Base-by-base conservation (phyloP, 2,797 vertebrate genomes). In the Lagorchestes hirsutus region DNA sequence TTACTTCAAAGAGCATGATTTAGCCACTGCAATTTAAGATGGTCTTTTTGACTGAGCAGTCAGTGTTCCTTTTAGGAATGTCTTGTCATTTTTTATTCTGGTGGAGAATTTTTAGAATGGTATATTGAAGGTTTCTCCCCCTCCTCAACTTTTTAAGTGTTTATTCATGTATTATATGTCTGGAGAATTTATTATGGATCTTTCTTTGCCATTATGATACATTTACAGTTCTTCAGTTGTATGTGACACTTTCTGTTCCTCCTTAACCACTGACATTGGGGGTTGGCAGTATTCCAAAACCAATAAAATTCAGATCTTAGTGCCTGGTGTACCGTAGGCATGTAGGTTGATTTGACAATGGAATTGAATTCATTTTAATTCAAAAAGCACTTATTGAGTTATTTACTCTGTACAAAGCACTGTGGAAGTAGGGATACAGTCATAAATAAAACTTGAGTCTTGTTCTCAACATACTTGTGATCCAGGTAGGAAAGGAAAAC, bases 1-100 rank as follows among this genome's bases (percentile, higher is more conserved):
- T 94, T 95, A 29, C 1, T 96, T 13, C 59, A 67, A 82, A 87
- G 59, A 34, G n/a, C 4, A n/a, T 91, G 58, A 87, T 59, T 92
- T 74, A 94, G 62, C n/a, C 29, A 54, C 18, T 91, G 24, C 16
- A 24, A 92, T 27, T 96, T 90, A 62, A 55, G 90, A 28, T 93
- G 13, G 9, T 46, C 27, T 87, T 87, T 50, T 87, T 87, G 74
- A 46, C 24, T 1, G 1, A 87, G 24, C 74, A 11, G 74, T 87
- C 74, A 82, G 40, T 50, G 3, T 87, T 87, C 74, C 50, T 50
- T 87, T 87, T 24, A 87, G 74, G 74, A 87, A 87, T 50, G 27
- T 50, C 40, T 46, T 87, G 40, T 46, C 40, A 87, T 46, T 87
- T 87, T 87, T 87, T 87, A n/a, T 50, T 92, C 59, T 93, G 55